Evolutionary conservation across 1,140 invertebrate species (phyloP).

Genomic region (Achroia grisella): DNA sequence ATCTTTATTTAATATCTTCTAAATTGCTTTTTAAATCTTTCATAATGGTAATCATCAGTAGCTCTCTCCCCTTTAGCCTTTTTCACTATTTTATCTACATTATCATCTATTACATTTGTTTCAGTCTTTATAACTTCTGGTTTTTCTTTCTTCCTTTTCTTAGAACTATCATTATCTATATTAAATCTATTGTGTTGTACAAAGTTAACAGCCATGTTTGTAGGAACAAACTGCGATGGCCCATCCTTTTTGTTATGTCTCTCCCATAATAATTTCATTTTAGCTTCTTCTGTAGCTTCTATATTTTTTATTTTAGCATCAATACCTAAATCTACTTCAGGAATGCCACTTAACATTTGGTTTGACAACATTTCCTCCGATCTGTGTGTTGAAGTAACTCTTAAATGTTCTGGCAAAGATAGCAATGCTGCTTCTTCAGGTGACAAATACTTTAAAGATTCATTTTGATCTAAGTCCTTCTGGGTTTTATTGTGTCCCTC

Average conservation of each 20-base stretch:
- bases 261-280: slow-evolving; percentile 92
- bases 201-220: slow-evolving; percentile 98
- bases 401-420: slow-evolving; percentile 90
- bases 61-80: slow-evolving; percentile 89
- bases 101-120: slow-evolving; percentile 71
- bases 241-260: slow-evolving; percentile 92
- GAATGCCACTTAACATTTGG: slow-evolving; percentile 99
- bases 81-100: slow-evolving; percentile 75
- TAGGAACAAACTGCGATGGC: slow-evolving; percentile 97
- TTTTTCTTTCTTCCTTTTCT: slow-evolving; percentile 68
- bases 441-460: slow-evolving; percentile 82
- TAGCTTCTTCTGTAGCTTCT: slow-evolving; percentile 98
- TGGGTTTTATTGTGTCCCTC: slow-evolving; percentile 47
- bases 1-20: slow-evolving; percentile 81
- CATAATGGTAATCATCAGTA: slow-evolving; percentile 97
- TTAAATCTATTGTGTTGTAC: slow-evolving; percentile 89
- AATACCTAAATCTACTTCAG: slow-evolving; percentile 99
- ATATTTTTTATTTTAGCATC: slow-evolving; percentile 98
- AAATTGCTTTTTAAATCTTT: slow-evolving; percentile 97
- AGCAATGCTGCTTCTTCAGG: slow-evolving; percentile 90
- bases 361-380: slow-evolving; percentile 99
- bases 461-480: slow-evolving; percentile 51
- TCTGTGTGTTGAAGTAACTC: slow-evolving; percentile 84
- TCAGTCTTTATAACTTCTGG: slow-evolving; percentile 64
- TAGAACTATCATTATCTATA: slow-evolving; percentile 64